Evolutionary conservation across 2,797 vertebrate genomes (phyloP).

Genomic region (Odontamblyopus rebecca): DNA sequence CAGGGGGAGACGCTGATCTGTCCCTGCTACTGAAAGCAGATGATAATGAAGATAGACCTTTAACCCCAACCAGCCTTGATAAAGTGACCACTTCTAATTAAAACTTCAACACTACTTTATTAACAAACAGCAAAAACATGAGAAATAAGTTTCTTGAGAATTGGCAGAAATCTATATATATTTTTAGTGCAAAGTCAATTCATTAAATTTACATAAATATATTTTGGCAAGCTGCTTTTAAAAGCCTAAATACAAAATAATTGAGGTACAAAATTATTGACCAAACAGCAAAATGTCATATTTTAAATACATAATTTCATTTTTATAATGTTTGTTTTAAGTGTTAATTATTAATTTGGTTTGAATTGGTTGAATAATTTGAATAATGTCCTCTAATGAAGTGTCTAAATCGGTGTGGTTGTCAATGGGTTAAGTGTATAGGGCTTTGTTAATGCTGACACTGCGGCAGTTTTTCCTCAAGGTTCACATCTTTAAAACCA

Average conservation of each 20-base stretch:
- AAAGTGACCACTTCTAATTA: slow-evolving; percentile 71
- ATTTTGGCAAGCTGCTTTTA: slow-evolving; percentile 15
- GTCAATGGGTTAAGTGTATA: slow-evolving; percentile 40
- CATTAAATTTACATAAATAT: not conserved
- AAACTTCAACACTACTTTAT: slow-evolving; percentile 42
- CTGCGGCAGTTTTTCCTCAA: slow-evolving; percentile 29
- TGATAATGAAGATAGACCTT: slow-evolving; percentile 38
- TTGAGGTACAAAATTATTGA: slow-evolving; percentile 22
- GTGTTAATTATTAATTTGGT: slow-evolving; percentile 57
- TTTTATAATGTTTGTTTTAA: slow-evolving; percentile 20
- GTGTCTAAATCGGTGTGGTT: slow-evolving; percentile 50
- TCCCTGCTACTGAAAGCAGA: slow-evolving; percentile 81
- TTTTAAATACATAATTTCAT: slow-evolving; percentile 8
- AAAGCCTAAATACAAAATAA: slow-evolving; percentile 53
- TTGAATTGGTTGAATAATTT: slow-evolving; percentile 51
- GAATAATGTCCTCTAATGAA: slow-evolving; percentile 44
- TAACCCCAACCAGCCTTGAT: slow-evolving; percentile 74
- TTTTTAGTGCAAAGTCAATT: not conserved
- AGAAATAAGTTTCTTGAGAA: slow-evolving; percentile 12
- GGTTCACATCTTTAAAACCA: slow-evolving; percentile 25
- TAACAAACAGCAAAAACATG: slow-evolving; percentile 38
- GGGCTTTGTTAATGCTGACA: slow-evolving; percentile 63
- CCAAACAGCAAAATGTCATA: not conserved
- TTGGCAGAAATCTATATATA: slow-evolving; percentile 6
- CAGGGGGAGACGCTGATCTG: slow-evolving; percentile 66